Evolutionary conservation across 2,888 invertebrate species (phyloP).

Genomic region (Cremastinae sp.): DNA sequence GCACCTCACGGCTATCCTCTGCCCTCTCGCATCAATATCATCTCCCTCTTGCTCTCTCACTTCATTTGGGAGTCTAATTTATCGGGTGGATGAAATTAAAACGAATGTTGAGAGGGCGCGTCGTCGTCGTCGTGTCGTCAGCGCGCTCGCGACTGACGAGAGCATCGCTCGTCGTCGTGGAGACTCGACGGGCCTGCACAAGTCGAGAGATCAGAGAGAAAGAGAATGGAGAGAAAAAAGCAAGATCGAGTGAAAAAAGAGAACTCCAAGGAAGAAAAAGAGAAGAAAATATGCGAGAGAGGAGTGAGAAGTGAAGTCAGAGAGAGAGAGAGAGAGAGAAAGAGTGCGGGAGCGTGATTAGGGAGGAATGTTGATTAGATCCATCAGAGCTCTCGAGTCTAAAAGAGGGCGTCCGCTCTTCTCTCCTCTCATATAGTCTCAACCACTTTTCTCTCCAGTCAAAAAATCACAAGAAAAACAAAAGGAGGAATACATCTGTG

Average conservation of each 20-base stretch:
- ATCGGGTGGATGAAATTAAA: conserved; percentile 75
- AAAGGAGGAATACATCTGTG: conserved; percentile 44
- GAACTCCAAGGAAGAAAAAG: conserved; percentile 60
- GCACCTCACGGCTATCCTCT: conserved; percentile 40
- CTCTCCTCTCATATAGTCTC: conserved; percentile 59
- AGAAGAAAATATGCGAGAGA: conserved; percentile 46
- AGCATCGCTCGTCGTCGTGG: conserved; percentile 10
- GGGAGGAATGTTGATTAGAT: conserved; percentile 80
- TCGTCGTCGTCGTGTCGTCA: conserved; percentile 53
- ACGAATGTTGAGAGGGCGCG: conserved; percentile 67
- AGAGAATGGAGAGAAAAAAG: conserved; percentile 20
- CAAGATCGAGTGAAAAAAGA: too few relatives aligned
- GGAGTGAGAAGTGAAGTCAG: conserved; percentile 60
- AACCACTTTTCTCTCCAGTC: conserved; percentile 34
- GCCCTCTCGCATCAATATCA: conserved; percentile 31
- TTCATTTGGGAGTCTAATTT: conserved; percentile 77
- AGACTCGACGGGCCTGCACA: conserved; percentile 29
- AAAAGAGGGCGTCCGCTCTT: conserved; percentile 46
- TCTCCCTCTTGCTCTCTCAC: conserved; percentile 36
- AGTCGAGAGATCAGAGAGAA: conserved; percentile 31
- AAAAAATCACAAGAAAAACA: background rate
- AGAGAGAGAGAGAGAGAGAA: conserved; percentile 54
- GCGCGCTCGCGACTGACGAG: conserved; percentile 32
- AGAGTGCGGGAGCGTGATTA: conserved; percentile 74
- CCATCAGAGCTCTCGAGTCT: conserved; percentile 73